These are phyloP conservation scores for Gila orcuttii DNA, from an alignment of 2,113 vertebrate species.

Conservation along the genomic window DNA sequence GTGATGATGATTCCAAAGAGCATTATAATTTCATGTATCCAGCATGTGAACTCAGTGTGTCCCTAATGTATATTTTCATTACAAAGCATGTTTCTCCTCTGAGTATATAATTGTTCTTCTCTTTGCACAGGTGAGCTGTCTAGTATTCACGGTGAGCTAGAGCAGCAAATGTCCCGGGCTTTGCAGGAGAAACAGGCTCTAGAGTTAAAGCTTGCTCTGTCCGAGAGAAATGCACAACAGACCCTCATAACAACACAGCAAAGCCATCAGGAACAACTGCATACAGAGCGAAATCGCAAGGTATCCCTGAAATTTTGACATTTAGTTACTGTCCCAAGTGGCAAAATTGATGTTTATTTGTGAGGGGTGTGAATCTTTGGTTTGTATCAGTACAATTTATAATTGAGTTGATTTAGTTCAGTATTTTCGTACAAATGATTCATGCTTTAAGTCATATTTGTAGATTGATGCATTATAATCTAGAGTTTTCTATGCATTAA, in stretches of 20 bases:
- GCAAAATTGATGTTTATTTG: background rate
- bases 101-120: constrained; percentile 40
- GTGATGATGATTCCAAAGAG: constrained; percentile 39
- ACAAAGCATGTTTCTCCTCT: background rate
- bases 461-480: background rate
- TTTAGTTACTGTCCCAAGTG: background rate
- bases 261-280: constrained; percentile 74
- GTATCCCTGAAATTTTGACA: constrained; percentile 61
- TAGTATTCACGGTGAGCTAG: constrained; percentile 65
- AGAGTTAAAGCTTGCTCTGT: constrained; percentile 66
- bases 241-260: constrained; percentile 68
- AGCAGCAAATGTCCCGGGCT: constrained; percentile 64
- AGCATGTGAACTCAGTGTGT: constrained; percentile 15
- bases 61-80: background rate
- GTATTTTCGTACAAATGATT: background rate
- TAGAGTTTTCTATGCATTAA: background rate
- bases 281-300: constrained; percentile 72
- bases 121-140: constrained; percentile 68
- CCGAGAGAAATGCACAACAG: constrained; percentile 68
- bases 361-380: background rate
- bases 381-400: background rate
- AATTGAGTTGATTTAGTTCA: background rate
- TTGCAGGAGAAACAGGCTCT: constrained; percentile 65
- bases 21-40: constrained; percentile 45
- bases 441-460: background rate